Evolutionary conservation across 2,797 vertebrate genomes (phyloP).

Genomic region (Ficedula albicollis): DNA sequence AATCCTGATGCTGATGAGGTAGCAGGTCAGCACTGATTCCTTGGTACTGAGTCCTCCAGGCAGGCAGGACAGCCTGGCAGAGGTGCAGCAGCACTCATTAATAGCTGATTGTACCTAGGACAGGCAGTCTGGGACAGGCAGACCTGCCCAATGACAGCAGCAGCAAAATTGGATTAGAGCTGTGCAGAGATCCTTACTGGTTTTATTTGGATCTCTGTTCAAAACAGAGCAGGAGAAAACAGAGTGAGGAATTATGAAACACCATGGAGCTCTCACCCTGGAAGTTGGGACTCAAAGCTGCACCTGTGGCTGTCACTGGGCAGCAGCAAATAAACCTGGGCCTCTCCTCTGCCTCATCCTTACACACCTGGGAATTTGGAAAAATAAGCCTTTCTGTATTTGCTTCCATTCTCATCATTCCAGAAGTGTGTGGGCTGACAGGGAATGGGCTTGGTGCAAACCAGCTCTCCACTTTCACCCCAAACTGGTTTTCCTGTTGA

Average conservation of each 20-base stretch:
- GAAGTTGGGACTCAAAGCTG: neutral
- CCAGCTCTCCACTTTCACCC: conserved; percentile 94
- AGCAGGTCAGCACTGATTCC: neutral
- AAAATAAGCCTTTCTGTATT: conserved; percentile 96
- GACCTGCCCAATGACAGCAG: neutral
- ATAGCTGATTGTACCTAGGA: neutral
- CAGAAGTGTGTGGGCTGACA: conserved; percentile 97
- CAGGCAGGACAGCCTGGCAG: conserved; percentile 9
- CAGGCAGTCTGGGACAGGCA: neutral
- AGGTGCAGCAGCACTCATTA: neutral
- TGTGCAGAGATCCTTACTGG: neutral
- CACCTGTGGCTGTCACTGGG: neutral
- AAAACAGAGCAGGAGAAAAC: neutral
- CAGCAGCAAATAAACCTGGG: neutral
- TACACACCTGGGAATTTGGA: conserved; percentile 87
- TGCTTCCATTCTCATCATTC: conserved; percentile 92
- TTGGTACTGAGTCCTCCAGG: neutral
- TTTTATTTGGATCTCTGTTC: neutral
- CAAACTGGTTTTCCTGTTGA: conserved; percentile 87
- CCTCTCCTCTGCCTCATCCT: neutral
- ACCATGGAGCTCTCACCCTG: neutral
- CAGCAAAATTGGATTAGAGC: neutral
- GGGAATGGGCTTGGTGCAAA: conserved; percentile 92
- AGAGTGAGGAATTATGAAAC: neutral
- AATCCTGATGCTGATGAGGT: neutral